phyloP scores from a whole-genome alignment of 2,113 vertebrate species.

The Protomyctophum bolini region DNA sequence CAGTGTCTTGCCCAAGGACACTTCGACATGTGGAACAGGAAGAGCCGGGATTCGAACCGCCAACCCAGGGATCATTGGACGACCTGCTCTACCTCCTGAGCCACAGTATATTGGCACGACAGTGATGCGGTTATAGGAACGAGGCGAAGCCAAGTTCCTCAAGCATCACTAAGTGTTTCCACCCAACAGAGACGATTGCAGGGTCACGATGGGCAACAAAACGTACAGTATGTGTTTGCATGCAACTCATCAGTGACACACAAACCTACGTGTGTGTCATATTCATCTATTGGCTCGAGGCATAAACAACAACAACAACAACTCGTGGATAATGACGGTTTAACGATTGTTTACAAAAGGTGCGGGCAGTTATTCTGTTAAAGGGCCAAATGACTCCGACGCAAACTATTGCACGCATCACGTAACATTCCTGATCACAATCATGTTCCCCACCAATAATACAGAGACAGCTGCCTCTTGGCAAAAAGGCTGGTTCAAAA shows the following conservation, averaged over 20 bases:
- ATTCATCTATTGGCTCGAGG: conserved; percentile 24
- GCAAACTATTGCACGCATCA: conserved; percentile 41
- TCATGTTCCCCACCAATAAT: no score
- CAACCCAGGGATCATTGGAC: no score
- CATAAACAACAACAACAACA: conserved; percentile 41
- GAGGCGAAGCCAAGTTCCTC: no score
- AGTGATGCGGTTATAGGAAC: neutral
- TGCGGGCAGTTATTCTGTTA: conserved; percentile 28
- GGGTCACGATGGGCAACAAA: neutral
- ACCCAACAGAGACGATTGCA: conserved; percentile 2
- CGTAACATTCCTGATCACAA: no score
- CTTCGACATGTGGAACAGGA: no score
- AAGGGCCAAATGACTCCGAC: conserved; percentile 41
- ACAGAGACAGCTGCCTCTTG: no score
- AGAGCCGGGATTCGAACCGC: no score
- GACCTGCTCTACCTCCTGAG: conserved; percentile 36
- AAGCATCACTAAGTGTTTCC: neutral
- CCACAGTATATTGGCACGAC: neutral
- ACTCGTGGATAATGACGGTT: conserved; percentile 40
- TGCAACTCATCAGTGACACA: neutral
- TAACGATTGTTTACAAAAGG: conserved; percentile 54
- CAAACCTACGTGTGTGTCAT: neutral
- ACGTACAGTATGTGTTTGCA: neutral
- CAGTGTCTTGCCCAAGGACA: no score
- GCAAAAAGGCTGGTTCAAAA: no score